Conservation (phyloP, 2,888 invertebrate genomes). For the Cactoblastis cactorum region DNA sequence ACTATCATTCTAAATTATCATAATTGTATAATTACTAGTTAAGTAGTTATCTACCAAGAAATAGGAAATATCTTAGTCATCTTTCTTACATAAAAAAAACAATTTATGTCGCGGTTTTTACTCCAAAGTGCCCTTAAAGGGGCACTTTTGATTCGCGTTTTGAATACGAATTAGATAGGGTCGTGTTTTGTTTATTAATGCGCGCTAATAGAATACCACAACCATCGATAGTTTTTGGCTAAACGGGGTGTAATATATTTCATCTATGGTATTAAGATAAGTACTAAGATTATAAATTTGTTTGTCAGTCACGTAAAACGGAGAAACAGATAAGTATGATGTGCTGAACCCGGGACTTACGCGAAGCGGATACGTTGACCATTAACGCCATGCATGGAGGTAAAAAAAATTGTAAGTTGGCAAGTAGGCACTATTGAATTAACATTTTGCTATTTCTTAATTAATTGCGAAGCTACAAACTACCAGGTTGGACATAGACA, state of each 20-base stretch:
- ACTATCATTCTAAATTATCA: neutral
- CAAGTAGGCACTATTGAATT: too few relatives aligned
- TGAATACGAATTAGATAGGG: conserved; percentile 17
- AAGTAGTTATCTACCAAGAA: neutral
- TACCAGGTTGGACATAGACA: too few relatives aligned
- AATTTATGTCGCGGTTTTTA: conserved; percentile 1
- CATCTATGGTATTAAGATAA: neutral
- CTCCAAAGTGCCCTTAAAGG: neutral
- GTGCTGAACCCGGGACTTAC: too few relatives aligned
- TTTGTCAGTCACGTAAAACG: too few relatives aligned
- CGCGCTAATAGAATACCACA: conserved; percentile 3
- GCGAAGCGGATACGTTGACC: too few relatives aligned
- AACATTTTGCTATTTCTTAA: too few relatives aligned
- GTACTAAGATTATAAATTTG: too few relatives aligned
- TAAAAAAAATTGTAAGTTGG: too few relatives aligned
- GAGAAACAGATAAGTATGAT: too few relatives aligned
- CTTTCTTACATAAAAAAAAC: neutral
- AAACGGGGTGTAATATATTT: neutral
- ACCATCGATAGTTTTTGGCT: conserved; percentile 8
- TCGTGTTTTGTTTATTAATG: conserved; percentile 17
- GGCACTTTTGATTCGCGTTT: conserved; percentile 2
- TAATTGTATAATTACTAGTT: too few relatives aligned
- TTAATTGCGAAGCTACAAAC: too few relatives aligned
- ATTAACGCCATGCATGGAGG: too few relatives aligned
- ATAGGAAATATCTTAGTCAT: neutral